Evolutionary conservation across 2,797 vertebrate genomes (phyloP).

Genomic region (Argentina silus): DNA sequence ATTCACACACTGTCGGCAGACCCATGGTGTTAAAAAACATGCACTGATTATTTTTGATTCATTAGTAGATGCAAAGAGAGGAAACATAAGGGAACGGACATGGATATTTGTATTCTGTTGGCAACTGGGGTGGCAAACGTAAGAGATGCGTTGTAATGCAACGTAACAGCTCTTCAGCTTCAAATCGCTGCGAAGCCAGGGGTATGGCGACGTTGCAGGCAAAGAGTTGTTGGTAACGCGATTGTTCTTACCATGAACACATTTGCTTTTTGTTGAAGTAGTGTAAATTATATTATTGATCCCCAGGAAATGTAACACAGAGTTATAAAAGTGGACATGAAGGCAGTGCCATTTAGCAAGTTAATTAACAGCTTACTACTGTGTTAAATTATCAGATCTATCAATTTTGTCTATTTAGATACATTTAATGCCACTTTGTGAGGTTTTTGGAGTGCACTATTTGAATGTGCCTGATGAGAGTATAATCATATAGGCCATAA

Average conservation of each 20-base stretch:
- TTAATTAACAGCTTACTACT: neutral
- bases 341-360: neutral
- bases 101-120: neutral
- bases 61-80: neutral
- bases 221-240: neutral
- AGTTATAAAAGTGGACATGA: neutral
- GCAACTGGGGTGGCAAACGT: neutral
- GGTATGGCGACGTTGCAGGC: neutral
- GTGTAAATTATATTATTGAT: neutral
- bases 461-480: too few relatives aligned
- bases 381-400: neutral
- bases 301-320: neutral
- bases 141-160: neutral
- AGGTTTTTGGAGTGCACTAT: neutral
- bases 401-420: neutral
- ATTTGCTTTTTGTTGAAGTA: neutral
- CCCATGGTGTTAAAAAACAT: constrained; percentile 6
- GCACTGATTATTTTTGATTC: neutral
- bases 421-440: neutral
- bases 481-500: too few relatives aligned
- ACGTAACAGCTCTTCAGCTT: neutral
- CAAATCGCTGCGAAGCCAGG: neutral
- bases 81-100: neutral
- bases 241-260: neutral
- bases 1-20: constrained; percentile 4